phyloP scores from a whole-genome alignment of 1,140 invertebrate species.

The Wiebesia pumilae region DNA sequence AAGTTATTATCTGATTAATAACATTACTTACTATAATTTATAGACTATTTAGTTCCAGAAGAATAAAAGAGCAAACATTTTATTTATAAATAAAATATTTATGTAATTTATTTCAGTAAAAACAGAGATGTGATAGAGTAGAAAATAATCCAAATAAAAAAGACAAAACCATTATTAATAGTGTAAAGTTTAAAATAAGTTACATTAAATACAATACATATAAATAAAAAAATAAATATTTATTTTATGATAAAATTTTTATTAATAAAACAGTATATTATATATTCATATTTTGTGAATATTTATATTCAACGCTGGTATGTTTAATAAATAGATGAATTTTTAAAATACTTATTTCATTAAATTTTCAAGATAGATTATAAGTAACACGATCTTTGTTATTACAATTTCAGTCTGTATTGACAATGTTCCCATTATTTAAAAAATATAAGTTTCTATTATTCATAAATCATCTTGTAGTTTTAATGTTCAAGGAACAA shows the following conservation, averaged over 20 bases:
- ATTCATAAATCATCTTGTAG: constrained; percentile 26
- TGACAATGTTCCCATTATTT: constrained; percentile 22
- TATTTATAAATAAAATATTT: background rate
- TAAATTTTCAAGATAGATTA: constrained; percentile 14
- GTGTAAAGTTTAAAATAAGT: too few relatives aligned
- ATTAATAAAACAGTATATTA: constrained; percentile 52
- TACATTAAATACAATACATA: too few relatives aligned
- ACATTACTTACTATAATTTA: too few relatives aligned
- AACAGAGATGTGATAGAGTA: too few relatives aligned
- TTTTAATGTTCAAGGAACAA: constrained; percentile 37
- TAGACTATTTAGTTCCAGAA: background rate
- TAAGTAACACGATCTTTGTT: constrained; percentile 25
- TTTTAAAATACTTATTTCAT: constrained; percentile 29
- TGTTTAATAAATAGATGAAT: constrained; percentile 32
- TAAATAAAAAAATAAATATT: background rate
- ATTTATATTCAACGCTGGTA: constrained; percentile 23
- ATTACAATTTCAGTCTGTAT: constrained; percentile 27
- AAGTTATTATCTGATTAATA: too few relatives aligned
- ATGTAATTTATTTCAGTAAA: too few relatives aligned
- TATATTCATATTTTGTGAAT: constrained; percentile 37
- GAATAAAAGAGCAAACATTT: background rate
- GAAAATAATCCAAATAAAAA: too few relatives aligned
- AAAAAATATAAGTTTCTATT: constrained; percentile 50
- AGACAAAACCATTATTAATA: too few relatives aligned
- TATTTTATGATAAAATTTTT: constrained; percentile 50